These are phyloP conservation scores for Podargus strigoides DNA, from an alignment of 2,797 vertebrate genomes.

Conservation along the genomic window DNA sequence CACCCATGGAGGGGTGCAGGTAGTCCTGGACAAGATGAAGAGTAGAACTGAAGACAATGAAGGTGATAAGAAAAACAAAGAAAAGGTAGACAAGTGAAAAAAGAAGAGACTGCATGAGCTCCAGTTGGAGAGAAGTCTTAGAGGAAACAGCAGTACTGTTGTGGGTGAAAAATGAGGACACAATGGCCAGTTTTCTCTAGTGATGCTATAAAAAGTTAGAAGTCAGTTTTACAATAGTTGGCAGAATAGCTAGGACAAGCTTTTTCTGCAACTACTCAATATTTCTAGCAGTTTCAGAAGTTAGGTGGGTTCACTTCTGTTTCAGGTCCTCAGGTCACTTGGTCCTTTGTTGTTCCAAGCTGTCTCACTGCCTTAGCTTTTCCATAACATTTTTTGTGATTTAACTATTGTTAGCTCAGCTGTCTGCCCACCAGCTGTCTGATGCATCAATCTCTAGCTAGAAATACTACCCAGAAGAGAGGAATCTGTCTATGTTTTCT, in stretches of 20 bases:
- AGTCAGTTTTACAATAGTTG: not conserved
- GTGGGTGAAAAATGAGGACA: not conserved
- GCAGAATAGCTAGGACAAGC: not conserved
- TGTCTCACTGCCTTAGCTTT: not conserved
- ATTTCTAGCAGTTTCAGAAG: not conserved
- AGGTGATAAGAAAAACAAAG: not conserved
- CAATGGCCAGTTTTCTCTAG: not conserved
- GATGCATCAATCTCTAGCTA: not conserved
- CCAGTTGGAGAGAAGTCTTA: not conserved
- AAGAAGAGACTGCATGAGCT: not conserved
- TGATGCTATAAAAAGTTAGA: not conserved
- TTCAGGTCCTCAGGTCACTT: not conserved
- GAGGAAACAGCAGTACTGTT: not conserved
- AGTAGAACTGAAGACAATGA: not conserved
- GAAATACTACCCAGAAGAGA: not conserved
- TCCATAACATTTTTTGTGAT: not conserved
- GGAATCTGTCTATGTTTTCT: not conserved
- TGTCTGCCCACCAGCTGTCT: not conserved
- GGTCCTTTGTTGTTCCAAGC: not conserved
- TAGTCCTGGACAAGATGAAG: not conserved
- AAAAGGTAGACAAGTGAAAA: accelerated
- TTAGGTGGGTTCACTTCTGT: not conserved
- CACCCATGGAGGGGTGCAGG: not conserved
- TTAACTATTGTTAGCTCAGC: not conserved
- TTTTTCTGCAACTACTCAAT: not conserved